Base-by-base conservation (phyloP, 2,113 vertebrate genomes). In the Rhagologus leucostigma region DNA sequence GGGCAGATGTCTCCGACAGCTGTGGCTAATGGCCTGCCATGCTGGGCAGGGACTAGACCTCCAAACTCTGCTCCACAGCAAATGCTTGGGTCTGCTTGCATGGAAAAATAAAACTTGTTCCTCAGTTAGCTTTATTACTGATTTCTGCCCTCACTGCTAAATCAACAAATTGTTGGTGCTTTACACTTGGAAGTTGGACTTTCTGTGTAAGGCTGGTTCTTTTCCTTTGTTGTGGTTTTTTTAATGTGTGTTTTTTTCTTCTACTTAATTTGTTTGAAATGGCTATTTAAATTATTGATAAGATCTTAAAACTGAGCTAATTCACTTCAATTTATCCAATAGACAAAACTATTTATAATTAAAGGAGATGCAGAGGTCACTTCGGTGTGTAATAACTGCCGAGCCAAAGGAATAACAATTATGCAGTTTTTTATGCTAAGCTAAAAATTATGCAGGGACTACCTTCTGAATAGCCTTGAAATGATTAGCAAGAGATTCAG, bases 1-100 rank as follows among this genome's bases (percentile, higher is more conserved):
- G 44, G 98, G 97, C 99, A 99, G 98, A 97, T 98, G 97, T 99
- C 98, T 98, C 93, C 6, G 32, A 95, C 98, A 98, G 98, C 98
- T 98, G 94, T 82, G 42, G 79, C 97, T 99, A 97, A 98, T 98
- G 97, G 98, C 75, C 84, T 95, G 77, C 92, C 33, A 15, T 27
- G 37, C 93, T 89, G 92, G 94, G 96, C 77, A 73, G 9, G 41
- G 86, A 77, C 85, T 65, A 79, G 71, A 46, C 82, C 68, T 86
- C 29, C 7, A 76, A 75, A 86, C 49, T 49, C 59, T 93, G 93
- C 91, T 94, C 87, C 65, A 32, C 84, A 93, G 96, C 30, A 55
- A 87, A 16, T 42, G 16, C n/a, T 32, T 2, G 3, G 49, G 30
- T 23, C 49, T 57, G 53, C 15, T 4, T 41, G 41, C 60, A 15